Conservation (phyloP, 2,888 invertebrate species). For the Heliothis peltigera region DNA sequence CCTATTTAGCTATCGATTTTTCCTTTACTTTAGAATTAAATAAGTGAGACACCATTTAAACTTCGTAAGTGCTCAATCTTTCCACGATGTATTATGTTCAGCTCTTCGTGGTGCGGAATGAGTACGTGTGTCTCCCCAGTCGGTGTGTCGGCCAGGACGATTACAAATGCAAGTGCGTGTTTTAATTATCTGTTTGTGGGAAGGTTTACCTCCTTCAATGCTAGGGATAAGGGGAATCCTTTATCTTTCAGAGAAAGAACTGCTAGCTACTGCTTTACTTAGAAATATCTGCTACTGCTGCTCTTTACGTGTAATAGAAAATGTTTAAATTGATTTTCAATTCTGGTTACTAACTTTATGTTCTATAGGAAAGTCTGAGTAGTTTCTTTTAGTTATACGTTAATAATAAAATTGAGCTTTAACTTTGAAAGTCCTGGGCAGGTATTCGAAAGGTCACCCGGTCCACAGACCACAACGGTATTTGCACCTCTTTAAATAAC, state of each 20-base stretch:
- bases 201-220: slow-evolving; percentile 26
- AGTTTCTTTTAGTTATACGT: slow-evolving; percentile 31
- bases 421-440: slow-evolving; percentile 28
- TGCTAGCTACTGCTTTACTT: slow-evolving; percentile 26
- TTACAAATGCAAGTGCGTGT: slow-evolving; percentile 54
- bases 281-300: slow-evolving; percentile 11
- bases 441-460: slow-evolving; percentile 33
- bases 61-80: slow-evolving; percentile 59
- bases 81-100: slow-evolving; percentile 53
- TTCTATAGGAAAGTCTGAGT: slow-evolving; percentile 19
- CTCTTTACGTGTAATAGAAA: slow-evolving; percentile 19
- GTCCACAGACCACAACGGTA: slow-evolving; percentile 39
- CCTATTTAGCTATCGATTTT: slow-evolving; percentile 73
- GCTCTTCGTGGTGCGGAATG: slow-evolving; percentile 8
- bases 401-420: slow-evolving; percentile 31
- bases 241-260: slow-evolving; percentile 35
- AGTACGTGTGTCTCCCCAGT: not conserved
- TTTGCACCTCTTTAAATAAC: slow-evolving; percentile 55
- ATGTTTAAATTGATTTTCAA: slow-evolving; percentile 48
- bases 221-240: slow-evolving; percentile 44
- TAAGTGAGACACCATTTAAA: slow-evolving; percentile 67
- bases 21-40: slow-evolving; percentile 70
- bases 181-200: slow-evolving; percentile 56
- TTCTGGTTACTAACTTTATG: slow-evolving; percentile 28
- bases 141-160: slow-evolving; percentile 24